These are phyloP conservation scores for Empis livida DNA, from an alignment of 2,888 invertebrate genomes.

Conservation along the genomic window DNA sequence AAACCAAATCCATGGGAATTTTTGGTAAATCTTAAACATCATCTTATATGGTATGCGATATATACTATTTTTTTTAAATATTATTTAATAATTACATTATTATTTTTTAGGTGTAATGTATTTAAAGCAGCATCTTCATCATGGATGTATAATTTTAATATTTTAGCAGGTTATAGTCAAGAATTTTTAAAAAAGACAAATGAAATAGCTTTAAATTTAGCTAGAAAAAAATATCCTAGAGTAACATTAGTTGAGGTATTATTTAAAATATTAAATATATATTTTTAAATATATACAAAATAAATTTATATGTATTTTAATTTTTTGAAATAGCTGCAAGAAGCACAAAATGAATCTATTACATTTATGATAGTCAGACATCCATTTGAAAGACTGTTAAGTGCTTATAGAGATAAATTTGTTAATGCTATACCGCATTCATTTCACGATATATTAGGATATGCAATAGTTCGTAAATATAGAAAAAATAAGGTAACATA, in stretches of 20 bases:
- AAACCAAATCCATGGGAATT: constrained; percentile 78
- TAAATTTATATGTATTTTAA: no score
- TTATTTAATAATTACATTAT: constrained; percentile 1
- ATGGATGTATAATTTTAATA: constrained; percentile 85
- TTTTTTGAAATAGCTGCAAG: constrained; percentile 50
- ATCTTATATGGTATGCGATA: constrained; percentile 71
- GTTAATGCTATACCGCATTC: constrained; percentile 71
- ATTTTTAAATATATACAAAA: no score
- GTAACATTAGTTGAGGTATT: constrained; percentile 50
- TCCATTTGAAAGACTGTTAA: constrained; percentile 65
- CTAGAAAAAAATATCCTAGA: constrained; percentile 66
- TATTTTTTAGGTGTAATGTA: constrained; percentile 53
- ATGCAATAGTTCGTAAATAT: constrained; percentile 62
- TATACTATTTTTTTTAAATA: not conserved
- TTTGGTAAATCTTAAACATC: constrained; percentile 65
- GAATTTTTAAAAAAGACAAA: constrained; percentile 64
- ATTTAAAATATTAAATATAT: not conserved
- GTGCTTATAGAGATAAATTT: constrained; percentile 75
- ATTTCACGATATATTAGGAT: constrained; percentile 66
- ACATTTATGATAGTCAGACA: constrained; percentile 73
- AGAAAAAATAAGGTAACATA: constrained; percentile 37
- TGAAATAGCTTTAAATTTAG: constrained; percentile 62
- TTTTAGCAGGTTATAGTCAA: constrained; percentile 70
- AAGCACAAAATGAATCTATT: constrained; percentile 61
- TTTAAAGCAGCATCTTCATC: constrained; percentile 81